A percentile compares a stretch with the other conserved stretches of the same genome.
phyloP scores from a whole-genome alignment of 2,888 invertebrate genomes.

The Coleophora deauratella region DNA sequence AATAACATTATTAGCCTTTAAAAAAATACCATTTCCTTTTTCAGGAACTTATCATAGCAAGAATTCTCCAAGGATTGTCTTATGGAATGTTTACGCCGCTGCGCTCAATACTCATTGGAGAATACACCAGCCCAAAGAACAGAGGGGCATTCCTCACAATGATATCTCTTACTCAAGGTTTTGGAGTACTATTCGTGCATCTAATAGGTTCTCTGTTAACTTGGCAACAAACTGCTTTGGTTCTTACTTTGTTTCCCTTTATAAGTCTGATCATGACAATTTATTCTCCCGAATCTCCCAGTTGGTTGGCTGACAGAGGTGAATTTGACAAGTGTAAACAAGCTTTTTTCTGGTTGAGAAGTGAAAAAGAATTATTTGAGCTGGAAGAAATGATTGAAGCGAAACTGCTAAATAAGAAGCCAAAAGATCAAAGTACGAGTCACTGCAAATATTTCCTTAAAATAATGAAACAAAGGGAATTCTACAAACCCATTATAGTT shows the following conservation, averaged over 20 bases:
- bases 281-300: constrained; percentile 75
- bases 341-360: constrained; percentile 73
- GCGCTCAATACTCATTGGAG: constrained; percentile 67
- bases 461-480: constrained; percentile 50
- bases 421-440: constrained; percentile 5
- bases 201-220: constrained; percentile 71
- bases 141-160: constrained; percentile 76
- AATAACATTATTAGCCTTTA: too few species aligned
- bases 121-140: constrained; percentile 72
- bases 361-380: constrained; percentile 54
- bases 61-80: constrained; percentile 43
- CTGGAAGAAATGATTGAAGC: constrained; percentile 44
- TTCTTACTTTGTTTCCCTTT: constrained; percentile 55
- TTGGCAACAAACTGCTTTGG: constrained; percentile 71
- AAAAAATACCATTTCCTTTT: too few species aligned
- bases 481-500: constrained; percentile 71
- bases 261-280: constrained; percentile 51
- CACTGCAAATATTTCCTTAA: constrained; percentile 17
- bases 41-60: constrained; percentile 5
- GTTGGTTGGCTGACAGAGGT: constrained; percentile 75
- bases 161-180: constrained; percentile 71
- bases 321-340: constrained; percentile 66
- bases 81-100: constrained; percentile 65
- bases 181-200: constrained; percentile 76
- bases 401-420: constrained; percentile 17